Base-by-base conservation (phyloP, 2,888 invertebrate species). In the Tetramorium bicarinatum region DNA sequence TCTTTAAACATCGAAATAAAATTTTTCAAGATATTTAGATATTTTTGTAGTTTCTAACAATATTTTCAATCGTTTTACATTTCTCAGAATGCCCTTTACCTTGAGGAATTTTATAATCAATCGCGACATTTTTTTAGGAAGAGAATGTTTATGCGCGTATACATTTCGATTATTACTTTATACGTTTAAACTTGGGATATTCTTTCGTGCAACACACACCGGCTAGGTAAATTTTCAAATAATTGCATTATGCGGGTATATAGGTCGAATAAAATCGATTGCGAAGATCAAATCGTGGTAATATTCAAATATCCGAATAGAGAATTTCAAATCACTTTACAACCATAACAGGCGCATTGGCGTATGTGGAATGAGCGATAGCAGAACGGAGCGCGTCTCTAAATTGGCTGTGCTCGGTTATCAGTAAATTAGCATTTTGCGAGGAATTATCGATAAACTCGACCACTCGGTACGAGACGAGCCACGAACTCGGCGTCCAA, bases 381-480 rank as follows among this genome's bases (percentile, higher is more conserved):
- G 56, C 52, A 41, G 66, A 72, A 81, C 44, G 52, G 62, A 44
- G 41, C 71, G 47, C 62, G 61, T 82, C 59, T 71, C 72, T 75
- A 82, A 83, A 86, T 80, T 80, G 82, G 47, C 38, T 44, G 69
- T 49, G 41, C 59, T 69, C 52, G 79, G 83, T 83, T 85, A 86
- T 80, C 86, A 76, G 83, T 87, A 85, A 85, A 88, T 87, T 87
- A 87, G 85, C 85, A 86, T 87, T 82, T 82, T 85, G 82, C 75
- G 54, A 75, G 81, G 85, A 77, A 82, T 86, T 80, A 85, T 87
- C 85, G 85, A 77, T 72, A 85, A 85, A 86, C 76, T 84, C 59
- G 66, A 61, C 69, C 59, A 25, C 56, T 64, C 52, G 84, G 56
- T 47, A 41, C 41, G 21, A 25, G 25, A 44, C 49, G 25, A 71